Evolutionary conservation across 2,797 vertebrate species (phyloP).

Genomic region (Crypturellus tataupa): DNA sequence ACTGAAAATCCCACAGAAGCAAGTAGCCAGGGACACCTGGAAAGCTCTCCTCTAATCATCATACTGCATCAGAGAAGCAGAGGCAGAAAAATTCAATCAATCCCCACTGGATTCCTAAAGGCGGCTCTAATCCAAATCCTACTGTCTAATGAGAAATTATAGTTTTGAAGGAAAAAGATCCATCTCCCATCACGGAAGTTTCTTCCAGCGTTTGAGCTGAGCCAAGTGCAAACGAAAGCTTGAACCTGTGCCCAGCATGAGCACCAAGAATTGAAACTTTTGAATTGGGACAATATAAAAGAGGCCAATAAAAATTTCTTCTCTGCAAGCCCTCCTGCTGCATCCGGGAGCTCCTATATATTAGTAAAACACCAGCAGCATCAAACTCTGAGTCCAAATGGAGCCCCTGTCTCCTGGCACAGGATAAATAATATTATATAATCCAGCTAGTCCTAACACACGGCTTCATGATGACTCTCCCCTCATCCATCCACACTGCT

Average conservation of each 20-base stretch:
- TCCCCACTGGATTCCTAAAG: background rate
- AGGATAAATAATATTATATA: background rate
- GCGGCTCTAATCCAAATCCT: conserved; percentile 23
- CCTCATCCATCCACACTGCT: background rate
- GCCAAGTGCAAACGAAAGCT: conserved; percentile 53
- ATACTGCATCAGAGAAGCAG: background rate
- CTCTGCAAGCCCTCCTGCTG: background rate
- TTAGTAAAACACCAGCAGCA: background rate
- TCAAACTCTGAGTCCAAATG: background rate
- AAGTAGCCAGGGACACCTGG: background rate
- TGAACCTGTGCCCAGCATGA: conserved; percentile 50
- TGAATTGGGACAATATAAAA: conserved; percentile 25
- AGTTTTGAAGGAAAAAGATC: conserved; percentile 35
- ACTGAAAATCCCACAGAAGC: background rate
- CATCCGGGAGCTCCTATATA: background rate
- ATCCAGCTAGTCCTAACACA: background rate
- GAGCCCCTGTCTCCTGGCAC: background rate
- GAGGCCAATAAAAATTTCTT: conserved; percentile 44
- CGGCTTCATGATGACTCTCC: background rate
- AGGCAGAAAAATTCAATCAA: background rate
- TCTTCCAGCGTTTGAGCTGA: conserved; percentile 27
- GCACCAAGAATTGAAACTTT: conserved; percentile 33
- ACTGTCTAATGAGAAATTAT: background rate
- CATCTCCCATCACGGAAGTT: conserved; percentile 2
- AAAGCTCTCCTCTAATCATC: conserved; percentile 15